Percentiles rank a stretch among this genome's conserved stretches.
These are phyloP conservation scores for Geothlypis trichas DNA, from an alignment of 2,113 vertebrate species.

Conservation along the genomic window DNA sequence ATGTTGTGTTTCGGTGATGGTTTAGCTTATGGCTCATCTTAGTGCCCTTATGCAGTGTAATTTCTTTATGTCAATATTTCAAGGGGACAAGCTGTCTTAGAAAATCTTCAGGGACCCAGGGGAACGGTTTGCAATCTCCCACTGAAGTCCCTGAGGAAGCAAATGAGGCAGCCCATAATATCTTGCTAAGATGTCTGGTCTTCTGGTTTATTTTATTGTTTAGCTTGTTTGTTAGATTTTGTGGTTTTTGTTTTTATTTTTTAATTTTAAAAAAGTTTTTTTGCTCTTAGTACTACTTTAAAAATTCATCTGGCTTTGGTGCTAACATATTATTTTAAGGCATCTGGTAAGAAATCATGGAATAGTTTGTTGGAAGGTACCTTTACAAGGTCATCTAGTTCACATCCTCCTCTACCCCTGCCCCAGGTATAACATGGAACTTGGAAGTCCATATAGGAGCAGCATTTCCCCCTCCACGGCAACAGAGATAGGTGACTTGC, in stretches of 20 bases:
- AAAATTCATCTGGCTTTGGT: background rate
- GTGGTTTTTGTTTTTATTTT: background rate
- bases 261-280: background rate
- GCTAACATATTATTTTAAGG: background rate
- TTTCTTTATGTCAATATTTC: background rate
- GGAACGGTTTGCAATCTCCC: background rate
- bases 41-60: background rate
- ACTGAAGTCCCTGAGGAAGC: background rate
- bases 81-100: background rate
- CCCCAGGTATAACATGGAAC: background rate
- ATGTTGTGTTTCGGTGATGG: background rate
- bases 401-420: background rate
- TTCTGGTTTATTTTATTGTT: background rate
- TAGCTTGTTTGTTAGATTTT: background rate
- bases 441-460: background rate
- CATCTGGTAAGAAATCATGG: background rate
- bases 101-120: rapidly evolving
- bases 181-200: background rate
- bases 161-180: background rate
- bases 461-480: background rate
- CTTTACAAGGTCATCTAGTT: background rate
- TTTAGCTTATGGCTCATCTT: background rate
- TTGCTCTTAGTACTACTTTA: background rate
- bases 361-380: background rate
- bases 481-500: background rate